Evolutionary conservation across 2,113 vertebrate species (phyloP).

Genomic region (Otis tarda): DNA sequence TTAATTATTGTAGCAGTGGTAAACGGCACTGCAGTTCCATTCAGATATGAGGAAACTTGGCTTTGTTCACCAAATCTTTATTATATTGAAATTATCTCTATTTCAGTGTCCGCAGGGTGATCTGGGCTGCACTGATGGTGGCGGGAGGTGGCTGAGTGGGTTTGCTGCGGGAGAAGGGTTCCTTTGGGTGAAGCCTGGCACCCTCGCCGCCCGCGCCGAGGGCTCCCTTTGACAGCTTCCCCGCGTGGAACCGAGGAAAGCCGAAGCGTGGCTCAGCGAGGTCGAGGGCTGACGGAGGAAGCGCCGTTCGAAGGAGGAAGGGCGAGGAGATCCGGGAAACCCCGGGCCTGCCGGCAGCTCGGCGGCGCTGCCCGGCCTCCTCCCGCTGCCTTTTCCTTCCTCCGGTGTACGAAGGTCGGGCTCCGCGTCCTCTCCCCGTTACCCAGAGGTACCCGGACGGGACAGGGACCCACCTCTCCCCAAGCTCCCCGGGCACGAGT

Average conservation of each 20-base stretch:
- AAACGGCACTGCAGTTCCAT: neutral
- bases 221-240: too few relatives aligned
- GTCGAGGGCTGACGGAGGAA: neutral
- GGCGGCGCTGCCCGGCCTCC: neutral
- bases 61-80: neutral
- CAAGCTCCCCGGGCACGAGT: too few relatives aligned
- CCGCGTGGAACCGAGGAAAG: too few relatives aligned
- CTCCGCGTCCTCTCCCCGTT: neutral
- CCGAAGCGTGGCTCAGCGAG: too few relatives aligned
- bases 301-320: neutral
- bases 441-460: too few relatives aligned
- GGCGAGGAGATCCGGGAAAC: too few relatives aligned
- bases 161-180: too few relatives aligned
- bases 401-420: accelerated
- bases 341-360: too few relatives aligned
- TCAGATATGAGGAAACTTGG: neutral
- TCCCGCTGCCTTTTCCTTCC: neutral
- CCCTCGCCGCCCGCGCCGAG: accelerated
- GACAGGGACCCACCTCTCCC: too few relatives aligned
- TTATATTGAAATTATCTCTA: neutral
- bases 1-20: too few relatives aligned
- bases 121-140: accelerated
- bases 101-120: accelerated
- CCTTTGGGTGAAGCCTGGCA: neutral
- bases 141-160: accelerated